phyloP scores from a whole-genome alignment of 35 echinoderm and acorn worm species.

The Heliocidaris tuberculata region DNA sequence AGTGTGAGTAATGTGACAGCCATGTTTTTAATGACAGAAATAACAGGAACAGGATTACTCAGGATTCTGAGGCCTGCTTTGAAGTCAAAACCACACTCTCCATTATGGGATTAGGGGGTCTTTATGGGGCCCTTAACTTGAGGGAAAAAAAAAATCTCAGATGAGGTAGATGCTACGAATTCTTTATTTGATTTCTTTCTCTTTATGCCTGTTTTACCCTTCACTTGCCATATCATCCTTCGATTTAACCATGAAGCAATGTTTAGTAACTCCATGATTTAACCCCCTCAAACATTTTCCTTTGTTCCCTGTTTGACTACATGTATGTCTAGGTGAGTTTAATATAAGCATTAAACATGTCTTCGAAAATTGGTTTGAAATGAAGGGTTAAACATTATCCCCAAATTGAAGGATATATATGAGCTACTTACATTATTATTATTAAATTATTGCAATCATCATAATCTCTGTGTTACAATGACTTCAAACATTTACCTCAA shows the following conservation, averaged over 20 bases:
- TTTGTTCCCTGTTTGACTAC: too few species aligned
- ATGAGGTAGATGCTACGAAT: not conserved
- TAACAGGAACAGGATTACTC: not conserved
- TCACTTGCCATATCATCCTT: not conserved
- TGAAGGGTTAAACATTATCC: not conserved
- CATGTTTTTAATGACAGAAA: not conserved
- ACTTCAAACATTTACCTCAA: not conserved
- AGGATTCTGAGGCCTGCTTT: not conserved
- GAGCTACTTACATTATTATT: not conserved
- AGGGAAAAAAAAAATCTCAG: not conserved
- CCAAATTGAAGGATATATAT: not conserved
- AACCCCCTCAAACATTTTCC: too few species aligned
- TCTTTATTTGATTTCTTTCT: not conserved
- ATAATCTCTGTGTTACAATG: not conserved
- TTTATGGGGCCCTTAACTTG: not conserved
- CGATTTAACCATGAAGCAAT: not conserved
- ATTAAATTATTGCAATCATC: not conserved
- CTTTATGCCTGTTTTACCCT: not conserved
- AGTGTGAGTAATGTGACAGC: not conserved
- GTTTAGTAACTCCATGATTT: too few species aligned
- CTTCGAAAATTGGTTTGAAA: not conserved
- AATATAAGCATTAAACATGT: not conserved
- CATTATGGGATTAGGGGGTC: not conserved
- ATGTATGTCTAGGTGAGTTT: not conserved
- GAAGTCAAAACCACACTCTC: conserved; percentile 15